Conservation (phyloP, 2,113 vertebrate genomes). For the Scortum barcoo region DNA sequence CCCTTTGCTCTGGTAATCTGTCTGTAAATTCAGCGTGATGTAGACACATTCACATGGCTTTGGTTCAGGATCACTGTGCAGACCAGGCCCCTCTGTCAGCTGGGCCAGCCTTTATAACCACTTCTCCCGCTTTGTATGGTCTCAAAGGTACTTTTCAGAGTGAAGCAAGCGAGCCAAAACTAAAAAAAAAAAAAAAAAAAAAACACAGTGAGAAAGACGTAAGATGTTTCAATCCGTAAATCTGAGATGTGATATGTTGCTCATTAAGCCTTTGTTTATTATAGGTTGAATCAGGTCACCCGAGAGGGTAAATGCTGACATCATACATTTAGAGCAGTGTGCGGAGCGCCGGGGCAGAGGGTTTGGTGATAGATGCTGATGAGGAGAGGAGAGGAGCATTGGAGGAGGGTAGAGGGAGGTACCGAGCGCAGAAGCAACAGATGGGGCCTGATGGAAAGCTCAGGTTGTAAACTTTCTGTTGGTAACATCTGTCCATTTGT, state of each 20-base stretch:
- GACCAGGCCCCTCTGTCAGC: background rate
- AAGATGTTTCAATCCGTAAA: background rate
- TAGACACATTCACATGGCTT: slow-evolving; percentile 17
- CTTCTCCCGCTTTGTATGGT: slow-evolving; percentile 1
- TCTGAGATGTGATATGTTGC: background rate
- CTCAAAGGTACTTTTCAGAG: background rate
- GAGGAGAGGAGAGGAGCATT: slow-evolving; percentile 68
- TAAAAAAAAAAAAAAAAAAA: background rate
- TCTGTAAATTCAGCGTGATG: slow-evolving; percentile 21
- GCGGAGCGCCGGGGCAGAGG: slow-evolving; percentile 28
- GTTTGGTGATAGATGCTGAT: slow-evolving; percentile 71
- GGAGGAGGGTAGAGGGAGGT: slow-evolving; percentile 78
- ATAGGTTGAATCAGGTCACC: slow-evolving; percentile 52
- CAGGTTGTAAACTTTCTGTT: slow-evolving; percentile 87
- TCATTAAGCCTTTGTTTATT: slow-evolving; percentile 27
- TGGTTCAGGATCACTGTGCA: slow-evolving; percentile 23
- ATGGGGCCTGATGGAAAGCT: slow-evolving; percentile 82
- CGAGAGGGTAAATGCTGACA: slow-evolving; percentile 33
- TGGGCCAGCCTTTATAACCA: slow-evolving; percentile 3
- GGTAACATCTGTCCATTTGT: slow-evolving; percentile 85
- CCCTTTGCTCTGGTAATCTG: slow-evolving; percentile 32
- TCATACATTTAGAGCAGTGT: slow-evolving; percentile 23
- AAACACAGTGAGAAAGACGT: background rate
- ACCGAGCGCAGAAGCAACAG: slow-evolving; percentile 79
- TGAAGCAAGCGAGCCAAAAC: background rate